A percentile compares a stretch with the other conserved stretches of the same genome.
Evolutionary conservation across 2,113 vertebrate genomes (phyloP).

Genomic region (Nestor notabilis): DNA sequence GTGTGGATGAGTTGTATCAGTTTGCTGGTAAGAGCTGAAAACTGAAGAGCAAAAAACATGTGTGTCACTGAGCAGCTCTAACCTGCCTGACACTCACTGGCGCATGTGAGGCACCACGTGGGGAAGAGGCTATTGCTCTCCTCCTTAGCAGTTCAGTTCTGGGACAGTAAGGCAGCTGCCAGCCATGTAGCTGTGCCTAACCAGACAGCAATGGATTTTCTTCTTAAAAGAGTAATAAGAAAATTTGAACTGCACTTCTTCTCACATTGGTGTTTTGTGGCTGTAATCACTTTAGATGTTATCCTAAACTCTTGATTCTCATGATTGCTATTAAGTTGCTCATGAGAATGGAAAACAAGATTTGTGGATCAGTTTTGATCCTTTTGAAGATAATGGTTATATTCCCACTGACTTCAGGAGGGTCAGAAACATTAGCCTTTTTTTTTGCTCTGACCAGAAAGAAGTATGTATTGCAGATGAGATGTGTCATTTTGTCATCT

Average conservation of each 20-base stretch:
- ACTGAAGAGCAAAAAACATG: not conserved
- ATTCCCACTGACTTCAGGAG: not conserved
- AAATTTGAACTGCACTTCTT: not conserved
- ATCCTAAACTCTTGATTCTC: conserved; percentile 15
- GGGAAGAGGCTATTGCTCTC: not conserved
- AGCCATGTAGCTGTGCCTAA: not conserved
- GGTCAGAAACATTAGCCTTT: not conserved
- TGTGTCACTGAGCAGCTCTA: not conserved
- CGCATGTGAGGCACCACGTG: not conserved
- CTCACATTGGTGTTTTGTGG: not conserved
- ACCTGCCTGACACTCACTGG: not conserved
- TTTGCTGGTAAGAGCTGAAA: not conserved
- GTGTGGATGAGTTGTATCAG: accelerated
- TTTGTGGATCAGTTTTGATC: conserved; percentile 30
- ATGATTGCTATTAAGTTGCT: conserved; percentile 35
- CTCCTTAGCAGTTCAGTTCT: not conserved
- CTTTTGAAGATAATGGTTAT: conserved; percentile 17
- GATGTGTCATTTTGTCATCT: conserved; percentile 3
- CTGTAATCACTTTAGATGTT: conserved; percentile 21
- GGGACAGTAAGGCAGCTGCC: not conserved
- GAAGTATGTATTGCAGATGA: not conserved
- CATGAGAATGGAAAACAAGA: conserved; percentile 57
- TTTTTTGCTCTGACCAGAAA: not conserved
- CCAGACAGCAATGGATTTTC: not conserved
- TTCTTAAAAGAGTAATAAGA: not conserved